Conservation (phyloP, 1,140 invertebrate species). For the Bathynomus jamesi region DNA sequence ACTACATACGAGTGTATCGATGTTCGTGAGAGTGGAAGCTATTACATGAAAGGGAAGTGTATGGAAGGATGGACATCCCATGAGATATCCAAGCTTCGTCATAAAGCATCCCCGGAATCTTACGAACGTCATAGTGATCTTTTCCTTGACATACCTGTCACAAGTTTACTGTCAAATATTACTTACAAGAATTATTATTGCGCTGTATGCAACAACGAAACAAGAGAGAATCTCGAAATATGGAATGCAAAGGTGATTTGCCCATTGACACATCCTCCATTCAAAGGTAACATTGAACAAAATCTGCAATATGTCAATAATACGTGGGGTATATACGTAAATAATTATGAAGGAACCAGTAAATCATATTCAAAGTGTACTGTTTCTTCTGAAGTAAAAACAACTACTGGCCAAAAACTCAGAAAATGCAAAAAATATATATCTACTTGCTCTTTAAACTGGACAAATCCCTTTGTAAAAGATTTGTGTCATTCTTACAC, state of each 20-base stretch:
- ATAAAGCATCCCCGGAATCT: slow-evolving; percentile 26
- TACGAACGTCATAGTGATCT: slow-evolving; percentile 41
- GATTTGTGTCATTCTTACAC: slow-evolving; percentile 44
- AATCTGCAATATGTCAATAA: slow-evolving; percentile 38
- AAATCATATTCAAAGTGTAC: slow-evolving; percentile 39
- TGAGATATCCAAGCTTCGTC: slow-evolving; percentile 37
- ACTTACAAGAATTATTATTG: slow-evolving; percentile 54
- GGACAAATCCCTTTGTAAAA: slow-evolving; percentile 40
- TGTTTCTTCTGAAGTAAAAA: slow-evolving; percentile 41
- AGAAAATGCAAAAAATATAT: slow-evolving; percentile 39
- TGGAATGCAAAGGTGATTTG: slow-evolving; percentile 48
- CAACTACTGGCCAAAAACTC: slow-evolving; percentile 39
- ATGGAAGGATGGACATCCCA: slow-evolving; percentile 42
- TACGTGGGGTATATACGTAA: slow-evolving; percentile 40
- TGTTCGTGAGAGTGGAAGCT: slow-evolving; percentile 43
- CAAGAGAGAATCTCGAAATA: slow-evolving; percentile 37
- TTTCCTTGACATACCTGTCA: slow-evolving; percentile 45
- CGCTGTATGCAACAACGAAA: slow-evolving; percentile 48
- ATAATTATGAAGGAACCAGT: slow-evolving; percentile 21
- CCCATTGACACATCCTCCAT: slow-evolving; percentile 35
- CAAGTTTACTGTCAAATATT: slow-evolving; percentile 43
- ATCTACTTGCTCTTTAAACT: slow-evolving; percentile 41
- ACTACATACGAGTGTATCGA: slow-evolving; percentile 43
- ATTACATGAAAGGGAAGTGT: slow-evolving; percentile 48
- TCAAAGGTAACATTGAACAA: slow-evolving; percentile 21